These are phyloP conservation scores for Brevimyrus niger DNA, from an alignment of 2,113 vertebrate genomes.

Conservation along the genomic window DNA sequence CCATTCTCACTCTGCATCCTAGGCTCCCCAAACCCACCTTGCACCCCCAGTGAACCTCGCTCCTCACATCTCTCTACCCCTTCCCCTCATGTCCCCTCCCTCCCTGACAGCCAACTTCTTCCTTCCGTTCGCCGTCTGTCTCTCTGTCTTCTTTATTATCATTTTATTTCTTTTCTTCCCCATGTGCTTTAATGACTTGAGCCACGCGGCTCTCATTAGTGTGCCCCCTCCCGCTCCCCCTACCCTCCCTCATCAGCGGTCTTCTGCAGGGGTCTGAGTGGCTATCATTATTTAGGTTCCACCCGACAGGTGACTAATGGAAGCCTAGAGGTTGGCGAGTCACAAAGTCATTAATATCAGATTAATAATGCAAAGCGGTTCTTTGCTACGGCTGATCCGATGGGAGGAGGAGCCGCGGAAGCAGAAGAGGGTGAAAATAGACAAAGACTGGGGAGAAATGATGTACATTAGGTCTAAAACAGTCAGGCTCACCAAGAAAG, in stretches of 20 bases:
- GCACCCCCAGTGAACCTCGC: neutral
- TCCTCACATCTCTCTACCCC: neutral
- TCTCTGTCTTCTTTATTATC: conserved; percentile 13
- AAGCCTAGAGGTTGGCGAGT: conserved; percentile 44
- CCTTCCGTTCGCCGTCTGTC: conserved; percentile 10
- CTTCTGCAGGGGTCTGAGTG: conserved; percentile 29
- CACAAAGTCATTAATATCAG: conserved; percentile 53
- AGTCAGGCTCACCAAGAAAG: neutral
- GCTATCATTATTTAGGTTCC: conserved; percentile 39
- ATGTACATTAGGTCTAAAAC: neutral
- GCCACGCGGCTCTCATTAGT: conserved; percentile 41
- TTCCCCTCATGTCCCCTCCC: neutral
- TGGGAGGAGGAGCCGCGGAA: conserved; percentile 4
- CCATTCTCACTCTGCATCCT: neutral
- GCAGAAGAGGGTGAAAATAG: conserved; percentile 5
- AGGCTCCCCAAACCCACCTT: neutral
- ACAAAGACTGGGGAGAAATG: neutral
- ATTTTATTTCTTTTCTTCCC: conserved; percentile 15
- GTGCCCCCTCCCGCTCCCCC: conserved; percentile 7
- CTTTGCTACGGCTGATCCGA: conserved; percentile 11
- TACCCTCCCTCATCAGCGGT: conserved; percentile 10
- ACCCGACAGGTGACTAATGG: conserved; percentile 43
- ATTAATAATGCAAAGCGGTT: conserved; percentile 48
- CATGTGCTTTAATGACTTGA: conserved; percentile 28
- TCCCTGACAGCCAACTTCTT: neutral